Evolutionary conservation across 1,140 invertebrate genomes (phyloP).

Genomic region (Macrosteles quadrilineatus): DNA sequence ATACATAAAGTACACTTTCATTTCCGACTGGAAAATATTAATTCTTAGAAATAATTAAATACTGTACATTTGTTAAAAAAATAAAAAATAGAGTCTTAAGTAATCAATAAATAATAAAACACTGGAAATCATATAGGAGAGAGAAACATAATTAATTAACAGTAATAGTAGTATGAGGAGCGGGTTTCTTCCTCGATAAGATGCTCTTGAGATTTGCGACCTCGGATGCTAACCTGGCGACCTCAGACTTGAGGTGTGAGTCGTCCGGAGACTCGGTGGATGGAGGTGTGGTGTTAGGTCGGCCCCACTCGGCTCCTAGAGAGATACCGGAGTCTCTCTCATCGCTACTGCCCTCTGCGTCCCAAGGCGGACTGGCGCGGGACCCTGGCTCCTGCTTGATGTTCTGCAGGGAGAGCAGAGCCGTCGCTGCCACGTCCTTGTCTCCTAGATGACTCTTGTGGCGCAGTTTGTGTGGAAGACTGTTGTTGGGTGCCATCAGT

Average conservation of each 20-base stretch:
- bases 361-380: constrained; percentile 76
- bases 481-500: constrained; percentile 57
- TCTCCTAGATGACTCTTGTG: constrained; percentile 90
- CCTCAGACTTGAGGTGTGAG: constrained; percentile 75
- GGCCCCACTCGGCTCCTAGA: constrained; percentile 68
- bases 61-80: constrained; percentile 17
- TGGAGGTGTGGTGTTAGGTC: constrained; percentile 32
- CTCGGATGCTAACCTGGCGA: constrained; percentile 86
- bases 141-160: background rate
- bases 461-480: constrained; percentile 83
- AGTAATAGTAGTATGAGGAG: background rate
- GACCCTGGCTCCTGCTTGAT: constrained; percentile 76
- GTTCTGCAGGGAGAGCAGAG: constrained; percentile 73
- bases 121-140: background rate
- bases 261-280: constrained; percentile 47
- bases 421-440: constrained; percentile 74
- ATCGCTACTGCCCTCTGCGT: constrained; percentile 81
- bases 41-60: constrained; percentile 5
- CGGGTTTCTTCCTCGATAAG: constrained; percentile 45
- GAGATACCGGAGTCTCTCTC: constrained; percentile 87
- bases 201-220: constrained; percentile 81
- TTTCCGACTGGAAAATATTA: too few species aligned
- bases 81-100: background rate
- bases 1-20: too few species aligned
- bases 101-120: constrained; percentile 13